Evolutionary conservation across 2,888 invertebrate genomes (phyloP), one percentile per base, ranked within the genome.

Genomic region (Hyalella azteca): DNA sequence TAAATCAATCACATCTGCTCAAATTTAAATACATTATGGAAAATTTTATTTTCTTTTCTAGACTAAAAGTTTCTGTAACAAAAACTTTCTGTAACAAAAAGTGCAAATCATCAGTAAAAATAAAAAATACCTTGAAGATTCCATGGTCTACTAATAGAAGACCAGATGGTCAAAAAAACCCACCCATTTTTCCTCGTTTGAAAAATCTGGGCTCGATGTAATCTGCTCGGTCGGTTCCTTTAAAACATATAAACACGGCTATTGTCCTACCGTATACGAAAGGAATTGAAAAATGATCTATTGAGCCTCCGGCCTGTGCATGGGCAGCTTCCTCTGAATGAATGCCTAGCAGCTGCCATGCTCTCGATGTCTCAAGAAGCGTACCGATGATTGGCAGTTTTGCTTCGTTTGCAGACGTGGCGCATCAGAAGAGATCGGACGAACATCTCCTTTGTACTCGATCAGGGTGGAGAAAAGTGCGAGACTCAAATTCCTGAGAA

Each of bases 371-470:
- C 39, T 66, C n/a, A 36, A 66, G 66, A 36, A n/a, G 19, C 36
- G 36, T 66, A 32, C 29, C 29, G 19, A 36, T 66, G 66, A 66
- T 66, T 66, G 66, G 66, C 66, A 66, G 66, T 36, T 66, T 36
- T 29, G 66, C 66, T 22, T 66, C 66, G 39, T 19, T 22, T n/a
- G 66, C 66, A 66, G 66, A 66, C 66, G 36, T 29, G 29, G 36
- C 36, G n/a, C 66, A 66, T 66, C 66, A 66, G 13, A 36, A 66
- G 66, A 22, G 66, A 66, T 66, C 66, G 36, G 66, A 66, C 5
- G 39, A 36, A 36, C 36, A 36, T 36, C 66, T 36, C 11, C 36
- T 66, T 13, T 66, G 13, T 29, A 15, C 36, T 66, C 36, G n/a
- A 36, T 4, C 19, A 66, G 4, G 59, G 36, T 39, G 36, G 4